Percentiles rank a stretch among this genome's conserved stretches.
Evolutionary conservation across 2,888 invertebrate species (phyloP).

Genomic region (Diarsia dahlii): DNA sequence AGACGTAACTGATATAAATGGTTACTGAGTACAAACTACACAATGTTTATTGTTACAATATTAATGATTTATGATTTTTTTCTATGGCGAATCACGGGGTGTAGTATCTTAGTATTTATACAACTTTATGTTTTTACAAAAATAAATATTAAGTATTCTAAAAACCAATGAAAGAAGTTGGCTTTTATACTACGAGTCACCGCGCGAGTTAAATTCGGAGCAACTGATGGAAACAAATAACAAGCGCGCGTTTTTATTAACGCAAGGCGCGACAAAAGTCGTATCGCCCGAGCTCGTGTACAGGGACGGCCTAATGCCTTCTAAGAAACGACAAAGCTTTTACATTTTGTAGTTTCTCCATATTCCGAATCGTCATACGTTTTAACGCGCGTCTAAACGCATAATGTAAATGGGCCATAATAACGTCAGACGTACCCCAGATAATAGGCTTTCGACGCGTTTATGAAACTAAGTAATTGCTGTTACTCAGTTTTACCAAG

Average conservation of each 20-base stretch:
- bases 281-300: neutral
- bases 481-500: slow-evolving; percentile 40
- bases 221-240: neutral
- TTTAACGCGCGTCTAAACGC: slow-evolving; percentile 26
- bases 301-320: slow-evolving; percentile 8
- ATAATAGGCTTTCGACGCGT: slow-evolving; percentile 46
- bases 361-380: slow-evolving; percentile 27
- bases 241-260: neutral
- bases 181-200: no score
- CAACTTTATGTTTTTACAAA: no score
- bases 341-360: slow-evolving; percentile 27
- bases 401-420: slow-evolving; percentile 41
- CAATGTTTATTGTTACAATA: no score
- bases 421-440: slow-evolving; percentile 26
- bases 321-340: slow-evolving; percentile 35
- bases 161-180: no score
- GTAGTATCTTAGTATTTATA: no score
- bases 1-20: no score
- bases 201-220: neutral
- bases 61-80: no score
- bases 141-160: no score
- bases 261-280: neutral
- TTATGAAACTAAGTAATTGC: slow-evolving; percentile 56
- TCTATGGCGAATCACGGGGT: no score
- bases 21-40: no score